Evolutionary conservation across 2,888 invertebrate species (phyloP).

Genomic region (Melipona beecheii): DNA sequence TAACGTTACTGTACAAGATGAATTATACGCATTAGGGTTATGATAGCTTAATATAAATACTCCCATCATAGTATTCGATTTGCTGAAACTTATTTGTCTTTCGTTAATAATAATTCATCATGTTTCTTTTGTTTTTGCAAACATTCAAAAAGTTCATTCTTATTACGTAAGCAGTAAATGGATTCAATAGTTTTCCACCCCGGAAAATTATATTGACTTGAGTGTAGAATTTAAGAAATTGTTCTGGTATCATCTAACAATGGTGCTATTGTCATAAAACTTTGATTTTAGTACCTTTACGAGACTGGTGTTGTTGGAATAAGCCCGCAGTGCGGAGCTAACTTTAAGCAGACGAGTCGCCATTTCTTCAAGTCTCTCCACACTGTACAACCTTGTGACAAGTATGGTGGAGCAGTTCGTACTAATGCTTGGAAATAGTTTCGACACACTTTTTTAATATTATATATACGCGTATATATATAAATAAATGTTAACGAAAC

Average conservation of each 20-base stretch:
- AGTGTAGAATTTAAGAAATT: not conserved
- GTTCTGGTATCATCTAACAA: not conserved
- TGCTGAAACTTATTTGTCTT: not conserved
- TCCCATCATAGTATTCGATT: not conserved
- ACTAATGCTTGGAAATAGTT: not conserved
- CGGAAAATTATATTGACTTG: not conserved
- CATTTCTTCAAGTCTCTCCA: constrained; percentile 76
- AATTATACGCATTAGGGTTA: constrained; percentile 37
- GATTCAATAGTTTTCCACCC: constrained; percentile 16
- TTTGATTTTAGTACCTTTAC: constrained; percentile 76
- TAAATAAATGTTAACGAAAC: not conserved
- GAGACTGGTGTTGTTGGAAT: constrained; percentile 79
- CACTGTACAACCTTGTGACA: constrained; percentile 25
- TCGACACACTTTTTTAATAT: constrained; percentile 8
- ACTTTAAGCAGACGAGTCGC: constrained; percentile 83
- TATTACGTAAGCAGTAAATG: constrained; percentile 75
- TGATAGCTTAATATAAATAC: constrained; percentile 23
- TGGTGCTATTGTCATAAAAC: not conserved
- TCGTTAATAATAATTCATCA: constrained; percentile 10
- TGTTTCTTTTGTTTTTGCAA: constrained; percentile 18
- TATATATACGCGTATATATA: constrained; percentile 5
- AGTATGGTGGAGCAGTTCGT: constrained; percentile 1
- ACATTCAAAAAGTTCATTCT: constrained; percentile 33
- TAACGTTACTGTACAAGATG: not conserved
- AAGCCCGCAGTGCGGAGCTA: constrained; percentile 79